Base-by-base conservation (phyloP, 1,140 invertebrate species). In the Halyomorpha halys region DNA sequence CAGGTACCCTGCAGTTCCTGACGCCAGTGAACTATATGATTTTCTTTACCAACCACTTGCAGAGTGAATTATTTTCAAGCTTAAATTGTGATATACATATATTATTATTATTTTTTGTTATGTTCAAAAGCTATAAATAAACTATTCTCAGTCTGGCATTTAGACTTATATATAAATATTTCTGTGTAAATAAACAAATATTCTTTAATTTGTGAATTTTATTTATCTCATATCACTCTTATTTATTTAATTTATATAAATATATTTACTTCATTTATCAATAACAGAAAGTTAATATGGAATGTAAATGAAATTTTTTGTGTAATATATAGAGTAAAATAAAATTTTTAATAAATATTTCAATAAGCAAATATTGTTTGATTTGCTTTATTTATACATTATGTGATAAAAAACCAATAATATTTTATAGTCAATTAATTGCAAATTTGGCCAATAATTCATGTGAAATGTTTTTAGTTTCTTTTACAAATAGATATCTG, bases 1-100 rank as follows among this genome's bases (percentile, higher is more conserved):
- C n/a, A 54, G 63, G 27, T 60, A 65, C 25, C 62, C 62, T 19
- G 44, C 19, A 5, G 23, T 21, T 16, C 53, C 39, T 15, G 63
- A 65, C 44, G 54, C 63, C n/a, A 44, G 51, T 15, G 63, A 65
- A 47, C 44, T 65, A n/a, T 65, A 65, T 30, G 63, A 65, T 25
- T 30, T 65, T 25, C 44, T 65, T 18, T 65, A 65, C 44, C 54
- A 44, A 47, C 45, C 23, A 16, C 54, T 59, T 19, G 54, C 63
- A n/a, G 63, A 65, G 39, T 65, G 63, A 65, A 23, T 39, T 5
- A 25, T 56, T 21, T 56, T 16, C 23, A 19, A 19, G 21, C n/a
- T 19, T 49, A 18, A 11, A 19, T 49, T 49, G 47, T 49, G 47
- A 49, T 49, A 49, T 49, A 19, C n/a, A 11, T 14, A 49, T 49